Evolutionary conservation across 2,797 vertebrate species (phyloP).

Genomic region (Anguilla megastoma): DNA sequence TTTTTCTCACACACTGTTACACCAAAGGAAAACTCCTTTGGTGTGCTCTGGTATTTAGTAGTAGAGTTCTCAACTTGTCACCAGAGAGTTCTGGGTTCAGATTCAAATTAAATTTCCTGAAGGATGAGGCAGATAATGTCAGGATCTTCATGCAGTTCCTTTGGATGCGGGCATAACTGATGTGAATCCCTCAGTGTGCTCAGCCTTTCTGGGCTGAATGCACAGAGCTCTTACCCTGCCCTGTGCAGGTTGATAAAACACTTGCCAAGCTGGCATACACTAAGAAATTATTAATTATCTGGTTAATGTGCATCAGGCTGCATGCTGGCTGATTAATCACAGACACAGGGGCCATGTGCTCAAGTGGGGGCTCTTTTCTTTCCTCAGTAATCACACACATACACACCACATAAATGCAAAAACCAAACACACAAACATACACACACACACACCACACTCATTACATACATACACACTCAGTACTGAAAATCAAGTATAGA

Average conservation of each 20-base stretch:
- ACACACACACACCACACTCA: neutral
- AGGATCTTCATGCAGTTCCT: constrained; percentile 45
- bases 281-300: constrained; percentile 99
- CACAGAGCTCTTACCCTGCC: constrained; percentile 52
- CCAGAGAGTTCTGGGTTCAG: constrained; percentile 54
- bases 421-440: constrained; percentile 20
- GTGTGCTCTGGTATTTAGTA: constrained; percentile 47
- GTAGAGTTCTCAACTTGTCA: constrained; percentile 48
- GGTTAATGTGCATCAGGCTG: constrained; percentile 96
- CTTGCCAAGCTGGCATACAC: constrained; percentile 85
- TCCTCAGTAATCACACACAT: constrained; percentile 36
- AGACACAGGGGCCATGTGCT: constrained; percentile 80
- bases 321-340: constrained; percentile 95
- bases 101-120: constrained; percentile 53
- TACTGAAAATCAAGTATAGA: neutral
- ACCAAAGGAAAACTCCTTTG: constrained; percentile 19
- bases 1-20: neutral
- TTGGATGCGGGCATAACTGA: neutral
- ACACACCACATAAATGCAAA: constrained; percentile 14
- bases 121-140: constrained; percentile 54
- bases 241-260: constrained; percentile 87
- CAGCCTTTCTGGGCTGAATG: constrained; percentile 25
- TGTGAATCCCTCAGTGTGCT: constrained; percentile 19
- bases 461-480: neutral
- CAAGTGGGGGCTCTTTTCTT: constrained; percentile 71